Percentiles rank a stretch among this genome's conserved stretches.
These are phyloP conservation scores for Aporophyla lueneburgensis DNA, from an alignment of 2,888 invertebrate genomes.

Conservation along the genomic window DNA sequence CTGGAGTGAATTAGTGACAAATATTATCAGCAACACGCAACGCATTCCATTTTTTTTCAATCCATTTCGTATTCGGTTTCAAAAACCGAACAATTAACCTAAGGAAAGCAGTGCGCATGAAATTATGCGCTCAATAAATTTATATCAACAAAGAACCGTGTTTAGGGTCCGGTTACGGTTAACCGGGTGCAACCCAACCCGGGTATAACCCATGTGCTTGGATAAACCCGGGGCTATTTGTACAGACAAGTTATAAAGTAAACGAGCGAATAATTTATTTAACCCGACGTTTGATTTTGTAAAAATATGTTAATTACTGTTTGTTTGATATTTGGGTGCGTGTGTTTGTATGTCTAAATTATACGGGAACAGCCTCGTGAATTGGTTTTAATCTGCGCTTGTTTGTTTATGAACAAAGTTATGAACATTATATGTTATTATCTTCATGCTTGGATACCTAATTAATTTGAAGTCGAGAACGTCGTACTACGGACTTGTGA, in stretches of 20 bases:
- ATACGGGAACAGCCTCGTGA: constrained; percentile 25
- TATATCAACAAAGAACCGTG: constrained; percentile 57
- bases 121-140: constrained; percentile 66
- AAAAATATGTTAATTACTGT: constrained; percentile 68
- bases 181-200: constrained; percentile 57
- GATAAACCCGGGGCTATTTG: constrained; percentile 60
- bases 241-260: constrained; percentile 66
- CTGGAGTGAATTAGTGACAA: not conserved
- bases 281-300: constrained; percentile 63
- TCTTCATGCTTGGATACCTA: not conserved
- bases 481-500: not conserved
- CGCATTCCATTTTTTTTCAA: constrained; percentile 16
- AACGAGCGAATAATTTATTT: constrained; percentile 69
- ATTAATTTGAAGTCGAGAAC: constrained; percentile 8
- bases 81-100: constrained; percentile 37
- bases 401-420: constrained; percentile 47
- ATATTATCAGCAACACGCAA: not conserved
- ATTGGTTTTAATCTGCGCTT: constrained; percentile 32
- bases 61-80: constrained; percentile 12
- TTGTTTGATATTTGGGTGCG: constrained; percentile 53
- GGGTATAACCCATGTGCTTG: constrained; percentile 44
- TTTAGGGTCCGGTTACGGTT: constrained; percentile 59
- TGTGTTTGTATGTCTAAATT: constrained; percentile 45
- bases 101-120: constrained; percentile 50
- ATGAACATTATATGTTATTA: constrained; percentile 5